phyloP scores from a whole-genome alignment of 2,888 invertebrate genomes.

The Reticulitermes lucifugus region DNA sequence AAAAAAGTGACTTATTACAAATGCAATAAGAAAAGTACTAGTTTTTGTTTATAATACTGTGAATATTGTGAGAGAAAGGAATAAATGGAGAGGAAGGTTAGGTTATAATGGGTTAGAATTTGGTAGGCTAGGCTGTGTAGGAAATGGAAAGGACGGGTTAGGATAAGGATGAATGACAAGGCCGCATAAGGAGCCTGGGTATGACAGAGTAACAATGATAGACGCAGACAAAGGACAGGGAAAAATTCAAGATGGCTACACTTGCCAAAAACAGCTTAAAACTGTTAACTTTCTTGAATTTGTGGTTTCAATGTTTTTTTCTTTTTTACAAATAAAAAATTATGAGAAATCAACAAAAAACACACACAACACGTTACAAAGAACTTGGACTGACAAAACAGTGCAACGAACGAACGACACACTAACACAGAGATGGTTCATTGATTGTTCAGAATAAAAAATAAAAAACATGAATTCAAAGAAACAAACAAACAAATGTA shows the following conservation, averaged over 20 bases:
- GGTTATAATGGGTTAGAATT: background rate
- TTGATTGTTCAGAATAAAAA: slow-evolving; percentile 38
- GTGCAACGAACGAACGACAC: slow-evolving; percentile 51
- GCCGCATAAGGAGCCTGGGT: background rate
- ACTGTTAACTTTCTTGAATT: slow-evolving; percentile 38
- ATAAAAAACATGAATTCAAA: slow-evolving; percentile 29
- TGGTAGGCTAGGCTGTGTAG: background rate
- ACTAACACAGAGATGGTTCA: slow-evolving; percentile 51
- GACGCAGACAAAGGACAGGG: slow-evolving; percentile 85
- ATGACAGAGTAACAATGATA: slow-evolving; percentile 74
- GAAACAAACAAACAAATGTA: background rate
- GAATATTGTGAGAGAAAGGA: slow-evolving; percentile 23
- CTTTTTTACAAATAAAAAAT: slow-evolving; percentile 37
- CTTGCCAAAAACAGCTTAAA: slow-evolving; percentile 44
- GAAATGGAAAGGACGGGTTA: slow-evolving; percentile 25
- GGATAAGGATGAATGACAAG: slow-evolving; percentile 8
- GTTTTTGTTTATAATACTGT: slow-evolving; percentile 37
- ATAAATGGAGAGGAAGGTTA: slow-evolving; percentile 17
- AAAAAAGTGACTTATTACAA: slow-evolving; percentile 50
- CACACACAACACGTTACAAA: slow-evolving; percentile 53
- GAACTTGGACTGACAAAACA: slow-evolving; percentile 52
- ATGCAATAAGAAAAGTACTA: slow-evolving; percentile 52
- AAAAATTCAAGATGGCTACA: slow-evolving; percentile 58
- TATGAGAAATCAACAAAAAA: slow-evolving; percentile 46
- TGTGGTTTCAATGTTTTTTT: slow-evolving; percentile 44